Base-by-base conservation (phyloP, 2,113 vertebrate species). In the Xiphias gladius region DNA sequence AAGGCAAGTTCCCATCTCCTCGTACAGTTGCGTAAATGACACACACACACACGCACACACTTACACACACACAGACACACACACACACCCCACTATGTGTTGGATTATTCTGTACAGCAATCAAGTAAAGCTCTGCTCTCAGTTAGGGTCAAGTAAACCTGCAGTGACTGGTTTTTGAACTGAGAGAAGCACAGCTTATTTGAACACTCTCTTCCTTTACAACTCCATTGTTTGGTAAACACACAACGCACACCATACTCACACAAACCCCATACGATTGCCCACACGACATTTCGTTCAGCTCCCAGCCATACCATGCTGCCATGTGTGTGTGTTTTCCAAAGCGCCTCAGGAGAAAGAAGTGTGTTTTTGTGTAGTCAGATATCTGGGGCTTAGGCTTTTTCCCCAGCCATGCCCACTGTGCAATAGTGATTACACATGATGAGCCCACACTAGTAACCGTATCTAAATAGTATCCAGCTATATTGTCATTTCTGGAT, bases 191-290 rank as follows among this genome's bases (percentile, higher is more conserved):
- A 37, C 24, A 66, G 64, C 61, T 39, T 75, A 35, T 41, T 83
- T 71, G 61, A 79, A 86, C 80, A 67, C 69, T 50, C 48, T 22
- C 20, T 54, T 73, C 43, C 68, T 82, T 83, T 39, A 83, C 58
- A 54, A 52, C 65, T 24, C 39, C 26, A 73, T 55, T 72, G 54
- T 80, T 84, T 76, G 80, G 41, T 80, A 71, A 79, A 88, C 66
- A 88, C 75, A 85, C 64, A 78, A 66, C 50, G 68, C 50, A 43
- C 50, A 32, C 52, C 17, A 11, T 13, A 14, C 24, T 20, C 61
- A 57, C 54, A 69, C 37, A 46, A 1, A 58, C 68, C 72, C 61
- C 83, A 83, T 79, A 86, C 84, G 85, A 55, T 48, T 37, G 48
- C 37, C 66, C 55, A 81, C 79, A 83, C 69, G 69, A 19, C 71